Evolutionary conservation across 1,140 invertebrate genomes (phyloP).

Genomic region (Scaptomyza montana): DNA sequence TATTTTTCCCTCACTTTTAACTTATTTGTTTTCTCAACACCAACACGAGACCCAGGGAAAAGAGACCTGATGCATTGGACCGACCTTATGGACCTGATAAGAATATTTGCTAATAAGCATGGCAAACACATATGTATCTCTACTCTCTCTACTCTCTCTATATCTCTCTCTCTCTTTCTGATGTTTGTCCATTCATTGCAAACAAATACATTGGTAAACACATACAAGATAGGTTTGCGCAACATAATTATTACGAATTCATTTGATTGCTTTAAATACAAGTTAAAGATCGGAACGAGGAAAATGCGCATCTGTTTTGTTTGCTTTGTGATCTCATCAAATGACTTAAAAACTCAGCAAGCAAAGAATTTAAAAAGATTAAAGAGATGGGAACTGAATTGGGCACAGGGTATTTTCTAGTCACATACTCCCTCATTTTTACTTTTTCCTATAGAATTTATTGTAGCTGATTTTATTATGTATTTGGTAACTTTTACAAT

Average conservation of each 20-base stretch:
- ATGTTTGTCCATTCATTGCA: slow-evolving; percentile 38
- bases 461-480: too few species aligned
- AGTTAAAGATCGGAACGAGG: neutral
- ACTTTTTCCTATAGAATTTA: too few species aligned
- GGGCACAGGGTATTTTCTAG: too few species aligned
- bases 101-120: slow-evolving; percentile 77
- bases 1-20: slow-evolving; percentile 22
- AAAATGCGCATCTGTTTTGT: slow-evolving; percentile 13
- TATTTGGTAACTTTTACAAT: too few species aligned
- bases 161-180: neutral
- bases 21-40: slow-evolving; percentile 62
- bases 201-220: slow-evolving; percentile 5
- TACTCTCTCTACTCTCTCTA: slow-evolving; percentile 2
- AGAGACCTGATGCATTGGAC: slow-evolving; percentile 18
- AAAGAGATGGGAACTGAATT: too few species aligned
- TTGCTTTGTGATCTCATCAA: slow-evolving; percentile 9
- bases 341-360: too few species aligned
- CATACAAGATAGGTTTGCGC: neutral
- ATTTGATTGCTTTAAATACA: slow-evolving; percentile 25
- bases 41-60: slow-evolving; percentile 46
- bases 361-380: too few species aligned
- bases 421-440: too few species aligned
- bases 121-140: slow-evolving; percentile 56
- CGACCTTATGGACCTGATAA: slow-evolving; percentile 48
- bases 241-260: slow-evolving; percentile 41